phyloP scores from a whole-genome alignment of 2,888 invertebrate species.

The Bellardia pandia region DNA sequence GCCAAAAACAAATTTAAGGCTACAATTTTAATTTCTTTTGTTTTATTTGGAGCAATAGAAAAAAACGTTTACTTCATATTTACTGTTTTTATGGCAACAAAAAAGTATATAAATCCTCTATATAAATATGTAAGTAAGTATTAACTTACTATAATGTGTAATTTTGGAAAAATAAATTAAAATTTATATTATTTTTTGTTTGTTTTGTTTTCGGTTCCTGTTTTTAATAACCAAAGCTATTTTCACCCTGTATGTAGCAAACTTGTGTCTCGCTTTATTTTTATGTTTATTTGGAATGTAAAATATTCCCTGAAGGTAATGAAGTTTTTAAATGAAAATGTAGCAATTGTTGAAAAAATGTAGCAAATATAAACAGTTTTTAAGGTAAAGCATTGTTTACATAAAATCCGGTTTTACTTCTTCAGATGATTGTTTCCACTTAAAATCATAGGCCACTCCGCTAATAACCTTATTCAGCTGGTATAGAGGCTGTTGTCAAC shows the following conservation, averaged over 20 bases:
- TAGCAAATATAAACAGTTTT: neutral
- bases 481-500: too few species aligned
- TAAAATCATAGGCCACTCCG: too few species aligned
- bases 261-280: neutral
- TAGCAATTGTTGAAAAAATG: neutral
- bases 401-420: too few species aligned
- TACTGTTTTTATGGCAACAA: neutral
- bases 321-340: conserved; percentile 30
- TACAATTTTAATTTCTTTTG: conserved; percentile 25
- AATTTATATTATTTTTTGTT: conserved; percentile 4
- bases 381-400: too few species aligned
- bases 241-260: neutral
- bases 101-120: neutral
- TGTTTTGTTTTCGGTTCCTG: neutral
- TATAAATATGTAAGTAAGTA: neutral
- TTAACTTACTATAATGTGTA: neutral
- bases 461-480: too few species aligned
- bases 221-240: neutral
- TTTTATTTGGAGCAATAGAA: conserved; percentile 9
- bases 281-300: conserved; percentile 4
- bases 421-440: too few species aligned
- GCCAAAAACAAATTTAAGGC: conserved; percentile 10
- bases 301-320: conserved; percentile 26
- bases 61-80: conserved; percentile 1
- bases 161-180: conserved; percentile 14